Base-by-base conservation (phyloP, 2,113 vertebrate species). In the Pachycephala philippinensis region DNA sequence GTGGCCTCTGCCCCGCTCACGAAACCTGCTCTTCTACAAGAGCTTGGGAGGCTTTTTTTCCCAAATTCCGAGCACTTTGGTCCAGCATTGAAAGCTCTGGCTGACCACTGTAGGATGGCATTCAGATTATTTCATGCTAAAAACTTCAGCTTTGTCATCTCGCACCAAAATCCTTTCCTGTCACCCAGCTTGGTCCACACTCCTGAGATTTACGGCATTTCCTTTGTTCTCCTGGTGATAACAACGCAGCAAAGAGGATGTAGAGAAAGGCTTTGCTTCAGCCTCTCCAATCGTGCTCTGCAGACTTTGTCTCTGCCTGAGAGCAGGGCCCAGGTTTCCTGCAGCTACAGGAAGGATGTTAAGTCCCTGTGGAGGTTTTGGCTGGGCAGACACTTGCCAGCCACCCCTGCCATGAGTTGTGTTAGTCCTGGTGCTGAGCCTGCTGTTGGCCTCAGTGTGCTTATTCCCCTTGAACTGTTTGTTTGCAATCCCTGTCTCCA, bases 261-360 rank as follows among this genome's bases (percentile, higher is more conserved):
- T 1, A 2, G 40, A 39, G 79, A 35, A 82, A 60, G 21, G 18
- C 9, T 79, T 68, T 57, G 28, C 64, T 83, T 80, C 49, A 47
- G 40, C n/a, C 3, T 6, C 23, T 40, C 35, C 40, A 47, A 0
- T 35, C 3, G 0, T 1, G 40, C 28, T 56, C 40, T 63, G 49
- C 7, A 22, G 31, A 49, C 30, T 40, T 22, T 17, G 4, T 30
- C 14, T 22, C 24, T 69, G 53, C 33, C 63, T 27, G 5, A 53
- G 13, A 44, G 22, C 19, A 18, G 26, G 11, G 19, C 13, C 37
- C 37, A 45, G 56, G 33, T 60, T 52, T 76, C 33, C 66, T 60
- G 61, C 40, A 64, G 63, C 33, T 56, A 2, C 22, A 22, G 2
- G 22, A 40, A 54, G 65, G 7, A 4, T 24, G 15, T 20, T 17